Percentiles rank a stretch among this genome's conserved stretches.
Conservation (phyloP, 2,797 vertebrate genomes). For the Choloepus didactylus region DNA sequence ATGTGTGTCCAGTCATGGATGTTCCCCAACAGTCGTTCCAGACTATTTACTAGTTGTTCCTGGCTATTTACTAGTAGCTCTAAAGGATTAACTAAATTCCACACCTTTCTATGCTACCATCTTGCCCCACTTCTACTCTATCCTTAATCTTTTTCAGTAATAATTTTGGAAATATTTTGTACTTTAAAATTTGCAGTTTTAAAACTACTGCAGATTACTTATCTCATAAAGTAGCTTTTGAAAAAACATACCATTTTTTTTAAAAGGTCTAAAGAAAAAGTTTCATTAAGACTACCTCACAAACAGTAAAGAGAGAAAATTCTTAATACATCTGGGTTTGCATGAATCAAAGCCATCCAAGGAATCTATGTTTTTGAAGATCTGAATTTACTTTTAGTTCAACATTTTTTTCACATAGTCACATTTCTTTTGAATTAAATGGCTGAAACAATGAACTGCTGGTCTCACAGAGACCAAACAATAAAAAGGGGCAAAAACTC, state of each 20-base stretch:
- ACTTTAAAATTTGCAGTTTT: neutral
- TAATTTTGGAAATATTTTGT: neutral
- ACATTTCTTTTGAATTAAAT: slow-evolving; percentile 57
- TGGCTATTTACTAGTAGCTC: too few relatives aligned
- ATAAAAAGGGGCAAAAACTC: neutral
- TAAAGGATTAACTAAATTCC: too few relatives aligned
- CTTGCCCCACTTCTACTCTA: too few relatives aligned
- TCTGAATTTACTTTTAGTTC: slow-evolving; percentile 44
- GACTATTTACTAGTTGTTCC: too few relatives aligned
- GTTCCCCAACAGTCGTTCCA: too few relatives aligned
- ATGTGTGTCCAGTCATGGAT: too few relatives aligned
- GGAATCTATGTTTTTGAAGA: neutral
- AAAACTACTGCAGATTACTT: neutral
- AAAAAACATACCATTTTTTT: neutral
- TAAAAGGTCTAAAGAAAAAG: slow-evolving; percentile 30
- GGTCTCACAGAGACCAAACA: neutral
- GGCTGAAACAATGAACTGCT: neutral
- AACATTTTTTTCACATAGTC: neutral
- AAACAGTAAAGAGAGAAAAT: slow-evolving; percentile 16
- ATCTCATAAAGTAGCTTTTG: neutral
- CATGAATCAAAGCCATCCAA: slow-evolving; percentile 11
- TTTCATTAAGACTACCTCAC: neutral
- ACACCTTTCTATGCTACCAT: too few relatives aligned
- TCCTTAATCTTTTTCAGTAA: neutral
- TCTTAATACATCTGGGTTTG: neutral